Conservation (phyloP, 2,797 vertebrate genomes). For the Dicrostonyx torquatus region DNA sequence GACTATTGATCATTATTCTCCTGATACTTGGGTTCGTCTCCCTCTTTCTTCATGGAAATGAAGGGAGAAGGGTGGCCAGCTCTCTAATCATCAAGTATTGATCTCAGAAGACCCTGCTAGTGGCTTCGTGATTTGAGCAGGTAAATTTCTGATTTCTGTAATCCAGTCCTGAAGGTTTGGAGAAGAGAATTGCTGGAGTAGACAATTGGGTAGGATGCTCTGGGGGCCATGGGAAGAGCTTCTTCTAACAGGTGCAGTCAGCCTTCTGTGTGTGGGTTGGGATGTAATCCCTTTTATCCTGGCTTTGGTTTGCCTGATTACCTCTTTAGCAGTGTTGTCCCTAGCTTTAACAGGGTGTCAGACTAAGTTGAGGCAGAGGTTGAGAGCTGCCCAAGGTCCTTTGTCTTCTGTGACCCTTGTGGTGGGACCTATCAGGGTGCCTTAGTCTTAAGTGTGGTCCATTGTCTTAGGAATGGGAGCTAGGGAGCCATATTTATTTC, state of each 20-base stretch:
- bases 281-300: slow-evolving; percentile 47
- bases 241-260: slow-evolving; percentile 20
- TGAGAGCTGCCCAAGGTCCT: not conserved
- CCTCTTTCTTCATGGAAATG: not conserved
- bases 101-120: not conserved
- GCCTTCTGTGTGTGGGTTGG: slow-evolving; percentile 22
- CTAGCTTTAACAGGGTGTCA: slow-evolving; percentile 40
- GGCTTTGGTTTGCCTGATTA: slow-evolving; percentile 57
- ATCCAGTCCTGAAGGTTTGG: slow-evolving; percentile 9
- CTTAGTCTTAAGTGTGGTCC: not conserved
- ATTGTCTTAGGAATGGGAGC: not conserved
- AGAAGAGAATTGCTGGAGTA: not conserved
- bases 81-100: not conserved
- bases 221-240: not conserved
- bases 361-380: not conserved
- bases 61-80: not conserved
- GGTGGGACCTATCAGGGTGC: not conserved
- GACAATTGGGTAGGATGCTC: not conserved
- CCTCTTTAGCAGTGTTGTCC: slow-evolving; percentile 36
- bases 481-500: not conserved
- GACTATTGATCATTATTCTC: not conserved
- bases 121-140: slow-evolving; percentile 18
- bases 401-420: not conserved
- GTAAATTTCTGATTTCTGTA: slow-evolving; percentile 10
- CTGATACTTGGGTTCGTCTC: not conserved